Base-by-base conservation (phyloP, 1,140 invertebrate genomes). In the Centruroides vittatus region DNA sequence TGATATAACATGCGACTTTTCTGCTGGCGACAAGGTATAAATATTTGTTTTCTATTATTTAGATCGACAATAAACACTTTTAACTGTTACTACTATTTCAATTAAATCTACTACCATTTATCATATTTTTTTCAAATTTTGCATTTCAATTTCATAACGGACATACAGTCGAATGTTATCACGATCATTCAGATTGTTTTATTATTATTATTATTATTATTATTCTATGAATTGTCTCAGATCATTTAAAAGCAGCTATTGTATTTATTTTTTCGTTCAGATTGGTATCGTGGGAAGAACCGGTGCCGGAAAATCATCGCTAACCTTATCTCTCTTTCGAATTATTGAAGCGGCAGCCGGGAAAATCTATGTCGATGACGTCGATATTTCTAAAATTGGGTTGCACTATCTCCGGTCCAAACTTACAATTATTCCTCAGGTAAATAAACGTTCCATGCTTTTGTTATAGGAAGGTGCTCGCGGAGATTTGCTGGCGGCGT, bases 371-470 rank as follows among this genome's bases (percentile, higher is more conserved):
- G 76, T 80, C 47, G 79, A 81, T 64, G 72, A 70, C 10, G 64
- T 75, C 34, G 72, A 79, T 66, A 75, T 78, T 23, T 58, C 66
- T 9, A 68, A 65, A 5, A 66, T 81, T n/a, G 74, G 77, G 35
- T 66, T 80, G 8, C 71, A 64, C 9, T 49, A 88, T 65, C 74
- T 98, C 35, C 79, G 94, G 79, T 75, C 75, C 13, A 71, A 86
- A 64, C 78, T 97, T 36, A 95, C 92, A n/a, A 93, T 93, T 67
- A 93, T 95, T 73, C 87, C 86, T 58, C 88, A 89, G 77, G 81
- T 63, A 41, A 41, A 8, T 41, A 41, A 41, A 41, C 1, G 1
- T 41, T 41, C 23, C 23, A 23, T 23, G 2, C 23, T 23, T 23
- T 23, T 23, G 23, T 23, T 23, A 23, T 23, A 23, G 2, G 23